Base-by-base conservation (phyloP, 2,113 vertebrate genomes). In the Corapipo altera region DNA sequence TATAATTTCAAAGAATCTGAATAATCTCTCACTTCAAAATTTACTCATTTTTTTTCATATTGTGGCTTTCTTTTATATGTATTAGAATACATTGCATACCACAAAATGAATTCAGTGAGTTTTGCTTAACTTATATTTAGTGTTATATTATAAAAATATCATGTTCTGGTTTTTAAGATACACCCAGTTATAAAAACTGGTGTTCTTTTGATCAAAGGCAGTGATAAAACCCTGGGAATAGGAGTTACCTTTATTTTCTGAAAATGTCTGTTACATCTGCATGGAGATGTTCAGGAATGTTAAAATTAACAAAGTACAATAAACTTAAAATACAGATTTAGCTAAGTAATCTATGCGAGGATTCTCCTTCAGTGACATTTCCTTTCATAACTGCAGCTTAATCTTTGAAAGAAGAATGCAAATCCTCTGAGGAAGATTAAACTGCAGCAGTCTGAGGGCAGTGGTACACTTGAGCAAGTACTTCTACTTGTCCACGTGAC, bases 401-500 rank as follows among this genome's bases (percentile, higher is more conserved):
- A 73, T 57, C 37, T 76, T 92, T 6, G 7, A 69, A 64, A 76
- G 41, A 58, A 41, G 39, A 64, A 35, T 30, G 20, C 8, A 87
- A 76, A 85, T 70, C 39, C 43, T 35, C 12, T 65, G 55, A 73
- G 51, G 43, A 64, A 48, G 58, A 49, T 80, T 90, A 58, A 90
- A 39, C 41, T 30, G 2, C 30, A n/a, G 9, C 48, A 64, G 33
- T 64, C 30, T 90, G 48, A 62, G 27, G 52, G 27, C 30, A 85
- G 0, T 23, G 7, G 11, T 41, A 18, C 24, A 59, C 14, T 20
- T 9, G 11, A 81, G 46, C 19, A 6, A 73, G 19, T 9, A 23
- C 18, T 67, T 79, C 26, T 35, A 8, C 16, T 7, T 0, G 2
- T 13, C 21, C 15, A 4, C 1, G 1, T 41, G 39, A 6, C 26